A percentile compares a stretch with the other conserved stretches of the same genome.
phyloP scores from a whole-genome alignment of 1,140 invertebrate species.

The Ceratina calcarata region DNA sequence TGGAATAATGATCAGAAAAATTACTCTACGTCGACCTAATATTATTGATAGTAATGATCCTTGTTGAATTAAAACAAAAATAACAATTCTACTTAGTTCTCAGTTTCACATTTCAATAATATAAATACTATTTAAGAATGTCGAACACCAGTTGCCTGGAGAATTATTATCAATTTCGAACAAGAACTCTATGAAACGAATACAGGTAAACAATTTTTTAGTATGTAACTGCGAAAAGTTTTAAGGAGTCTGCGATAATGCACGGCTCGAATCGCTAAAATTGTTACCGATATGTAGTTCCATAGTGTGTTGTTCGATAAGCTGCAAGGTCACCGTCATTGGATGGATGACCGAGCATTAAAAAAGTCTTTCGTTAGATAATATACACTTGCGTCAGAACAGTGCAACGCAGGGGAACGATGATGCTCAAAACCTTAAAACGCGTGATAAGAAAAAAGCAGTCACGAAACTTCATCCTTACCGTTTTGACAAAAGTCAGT shows the following conservation, averaged over 20 bases:
- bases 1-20: too few relatives aligned
- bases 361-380: slow-evolving; percentile 54
- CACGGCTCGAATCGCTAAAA: slow-evolving; percentile 43
- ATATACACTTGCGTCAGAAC: slow-evolving; percentile 46
- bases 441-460: slow-evolving; percentile 25
- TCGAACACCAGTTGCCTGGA: too few relatives aligned
- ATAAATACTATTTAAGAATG: too few relatives aligned
- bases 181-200: too few relatives aligned
- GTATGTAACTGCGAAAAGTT: not conserved
- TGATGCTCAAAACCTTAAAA: slow-evolving; percentile 28
- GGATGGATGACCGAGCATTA: slow-evolving; percentile 58
- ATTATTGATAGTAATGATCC: too few relatives aligned
- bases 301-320: slow-evolving; percentile 46
- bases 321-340: slow-evolving; percentile 58
- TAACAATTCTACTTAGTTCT: too few relatives aligned
- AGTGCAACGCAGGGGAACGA: not conserved
- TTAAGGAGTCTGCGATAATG: slow-evolving; percentile 18
- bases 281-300: slow-evolving; percentile 12
- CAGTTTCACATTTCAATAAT: too few relatives aligned
- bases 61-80: too few relatives aligned
- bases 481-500: not conserved
- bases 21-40: not conserved
- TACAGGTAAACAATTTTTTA: not conserved
- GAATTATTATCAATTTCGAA: too few relatives aligned
- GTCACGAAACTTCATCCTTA: slow-evolving; percentile 8